Evolutionary conservation across 2,888 invertebrate species (phyloP), one percentile per base, ranked within the genome.

Genomic region (Cephus sareptanus): DNA sequence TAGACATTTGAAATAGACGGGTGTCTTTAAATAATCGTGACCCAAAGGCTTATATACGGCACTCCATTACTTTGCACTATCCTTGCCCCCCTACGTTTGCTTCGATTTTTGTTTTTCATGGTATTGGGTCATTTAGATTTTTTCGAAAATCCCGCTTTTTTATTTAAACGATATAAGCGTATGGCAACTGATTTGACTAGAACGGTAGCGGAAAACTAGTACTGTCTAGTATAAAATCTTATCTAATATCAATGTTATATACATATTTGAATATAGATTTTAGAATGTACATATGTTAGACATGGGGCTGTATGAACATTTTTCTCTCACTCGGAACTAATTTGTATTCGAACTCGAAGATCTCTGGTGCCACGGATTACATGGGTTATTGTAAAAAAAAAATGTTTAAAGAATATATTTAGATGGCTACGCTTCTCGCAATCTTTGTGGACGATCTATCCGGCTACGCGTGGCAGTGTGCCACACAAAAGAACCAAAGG

Each of bases 1-100:
- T 84, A 88, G 86, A 86, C 89, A 91, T 91, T 90, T 90, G 90
- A 91, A 90, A 91, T 91, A 90, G 90, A 91, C 87, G 85, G 87
- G 86, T 81, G 88, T 88, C 91, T 91, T 91, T 90, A 91, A 91
- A 91, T 91, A 91, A 91, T 91, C 90, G 84, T 91, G 90, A 91
- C 90, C 91, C 89, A 90, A 89, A 90, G 89, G 87, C 87, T 87
- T 89, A 87, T 84, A 84, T 84, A 81, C 83, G 34, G 71, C 11
- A 33, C 71, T 34, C 71, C 71, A 33, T 34, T 71, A 31, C 31
- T 34, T 31, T 31, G 31, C 31, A 23, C 23, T 23, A 56, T 56
- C 23, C 2, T 23, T 56, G 23, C 56, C 9, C 56, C 23, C 2
- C 56, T 56, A 56, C 23, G 56, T 56, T 56, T 56, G 9, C 56